These are phyloP conservation scores for Eremophila alpestris DNA, from an alignment of 2,797 vertebrate species.

Conservation along the genomic window DNA sequence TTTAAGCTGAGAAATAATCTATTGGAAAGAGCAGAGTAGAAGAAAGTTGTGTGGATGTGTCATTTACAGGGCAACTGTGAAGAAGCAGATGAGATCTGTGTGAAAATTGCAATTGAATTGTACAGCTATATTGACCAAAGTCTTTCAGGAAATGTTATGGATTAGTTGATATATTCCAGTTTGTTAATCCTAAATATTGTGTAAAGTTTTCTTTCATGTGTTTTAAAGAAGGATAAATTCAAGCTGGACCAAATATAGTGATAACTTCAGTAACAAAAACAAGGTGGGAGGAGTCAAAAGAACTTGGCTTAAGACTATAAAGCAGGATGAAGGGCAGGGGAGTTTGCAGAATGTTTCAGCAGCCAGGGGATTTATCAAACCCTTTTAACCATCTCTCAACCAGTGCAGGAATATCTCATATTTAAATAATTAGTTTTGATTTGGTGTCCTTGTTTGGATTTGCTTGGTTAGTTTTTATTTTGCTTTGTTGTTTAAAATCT, in stretches of 20 bases:
- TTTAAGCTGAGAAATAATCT: background rate
- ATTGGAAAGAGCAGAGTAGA: background rate
- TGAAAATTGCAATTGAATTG: background rate
- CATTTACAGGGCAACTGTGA: background rate
- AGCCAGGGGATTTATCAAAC: background rate
- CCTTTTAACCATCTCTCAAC: background rate
- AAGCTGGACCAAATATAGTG: background rate
- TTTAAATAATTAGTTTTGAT: background rate
- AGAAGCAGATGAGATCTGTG: background rate
- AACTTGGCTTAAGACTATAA: background rate
- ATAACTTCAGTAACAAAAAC: background rate
- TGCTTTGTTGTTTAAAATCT: background rate
- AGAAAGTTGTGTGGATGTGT: background rate
- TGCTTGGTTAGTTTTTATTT: background rate
- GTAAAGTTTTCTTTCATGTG: background rate
- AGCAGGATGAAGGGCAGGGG: background rate
- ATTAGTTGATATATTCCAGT: background rate
- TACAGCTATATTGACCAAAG: accelerated
- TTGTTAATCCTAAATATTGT: background rate
- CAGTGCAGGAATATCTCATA: background rate
- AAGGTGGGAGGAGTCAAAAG: background rate
- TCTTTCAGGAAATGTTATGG: background rate
- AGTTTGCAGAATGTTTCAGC: background rate
- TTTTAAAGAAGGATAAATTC: background rate
- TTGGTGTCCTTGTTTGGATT: background rate